Base-by-base conservation (phyloP, 1,140 invertebrate genomes). In the Drosophila mojavensis region DNA sequence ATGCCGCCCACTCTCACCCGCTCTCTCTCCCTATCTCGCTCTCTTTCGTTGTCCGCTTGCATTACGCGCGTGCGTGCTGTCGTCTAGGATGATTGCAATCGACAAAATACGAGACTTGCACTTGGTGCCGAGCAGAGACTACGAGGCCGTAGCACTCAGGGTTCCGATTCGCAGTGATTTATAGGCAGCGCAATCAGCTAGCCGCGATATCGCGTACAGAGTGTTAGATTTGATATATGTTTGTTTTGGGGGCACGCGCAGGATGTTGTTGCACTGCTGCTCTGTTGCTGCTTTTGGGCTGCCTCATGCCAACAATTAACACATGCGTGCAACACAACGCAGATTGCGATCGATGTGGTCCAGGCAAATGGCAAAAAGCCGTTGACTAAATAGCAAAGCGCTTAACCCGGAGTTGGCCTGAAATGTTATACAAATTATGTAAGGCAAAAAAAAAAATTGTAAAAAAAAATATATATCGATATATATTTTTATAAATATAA, bases 181-280 rank as follows among this genome's bases (percentile, higher is more conserved):
- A 89, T 89, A 78, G 75, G 62, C 80, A 72, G 56, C 61, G 84
- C 84, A 89, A 89, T 89, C 84, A 89, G 85, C 53, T 81, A 70
- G 69, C 79, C 74, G 80, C 80, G 84, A 86, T 86, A 86, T 86
- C 83, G 83, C 70, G 84, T 78, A 75, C 75, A 73, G 62, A 69
- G 65, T 74, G 69, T 89, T 89, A 89, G 83, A 89, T 88, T 88
- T 88, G 83, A 86, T 86, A 86, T 86, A 86, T 86, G 80, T 88
- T 65, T 88, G 83, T 82, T 86, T 86, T 88, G 83, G 82, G 82
- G 82, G 82, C 82, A 86, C 82, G 82, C 82, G 83, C 82, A 86
- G 82, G 82, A 88, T 88, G 81, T 82, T 78, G 79, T 69, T 75
- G 74, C 48, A 28, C 67, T 24, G 20, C 3, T 24, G 20, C 20